phyloP scores from a whole-genome alignment of 2,113 vertebrate species.

The Tenrec ecaudatus region DNA sequence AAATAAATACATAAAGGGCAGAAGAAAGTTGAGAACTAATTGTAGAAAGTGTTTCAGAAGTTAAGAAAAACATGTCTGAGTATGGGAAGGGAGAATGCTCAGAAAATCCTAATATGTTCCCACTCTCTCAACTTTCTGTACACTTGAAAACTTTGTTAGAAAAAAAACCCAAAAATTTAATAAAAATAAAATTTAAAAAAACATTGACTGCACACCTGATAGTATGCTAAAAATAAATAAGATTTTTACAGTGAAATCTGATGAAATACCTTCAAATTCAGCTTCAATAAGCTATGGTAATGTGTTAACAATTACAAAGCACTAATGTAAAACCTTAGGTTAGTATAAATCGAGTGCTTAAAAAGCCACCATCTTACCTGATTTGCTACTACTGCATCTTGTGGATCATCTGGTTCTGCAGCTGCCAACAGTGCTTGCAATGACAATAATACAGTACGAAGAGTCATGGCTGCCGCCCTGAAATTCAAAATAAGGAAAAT shows the following conservation, averaged over 20 bases:
- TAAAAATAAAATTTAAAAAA: too few species aligned
- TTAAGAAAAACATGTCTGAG: neutral
- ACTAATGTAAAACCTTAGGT: neutral
- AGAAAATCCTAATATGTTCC: slow-evolving; percentile 6
- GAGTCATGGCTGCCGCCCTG: slow-evolving; percentile 99
- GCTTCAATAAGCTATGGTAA: neutral
- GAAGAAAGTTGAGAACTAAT: neutral
- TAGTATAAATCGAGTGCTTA: neutral
- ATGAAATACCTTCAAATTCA: slow-evolving; percentile 53
- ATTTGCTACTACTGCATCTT: slow-evolving; percentile 98
- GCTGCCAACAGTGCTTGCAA: slow-evolving; percentile 97
- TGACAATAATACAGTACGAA: slow-evolving; percentile 97
- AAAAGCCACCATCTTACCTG: slow-evolving; percentile 89
- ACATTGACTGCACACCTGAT: neutral
- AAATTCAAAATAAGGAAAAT: slow-evolving; percentile 74
- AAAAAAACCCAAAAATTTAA: neutral
- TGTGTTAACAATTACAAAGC: neutral
- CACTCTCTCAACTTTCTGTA: neutral
- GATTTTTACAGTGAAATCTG: neutral
- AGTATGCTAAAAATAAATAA: neutral
- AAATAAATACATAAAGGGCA: too few species aligned
- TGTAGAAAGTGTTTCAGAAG: slow-evolving; percentile 30
- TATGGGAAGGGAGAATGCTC: neutral
- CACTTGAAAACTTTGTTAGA: neutral
- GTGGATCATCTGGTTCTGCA: slow-evolving; percentile 98